These are phyloP conservation scores for Crocodylus rhombifer DNA, from an alignment of 2,797 vertebrate species.

Conservation along the genomic window DNA sequence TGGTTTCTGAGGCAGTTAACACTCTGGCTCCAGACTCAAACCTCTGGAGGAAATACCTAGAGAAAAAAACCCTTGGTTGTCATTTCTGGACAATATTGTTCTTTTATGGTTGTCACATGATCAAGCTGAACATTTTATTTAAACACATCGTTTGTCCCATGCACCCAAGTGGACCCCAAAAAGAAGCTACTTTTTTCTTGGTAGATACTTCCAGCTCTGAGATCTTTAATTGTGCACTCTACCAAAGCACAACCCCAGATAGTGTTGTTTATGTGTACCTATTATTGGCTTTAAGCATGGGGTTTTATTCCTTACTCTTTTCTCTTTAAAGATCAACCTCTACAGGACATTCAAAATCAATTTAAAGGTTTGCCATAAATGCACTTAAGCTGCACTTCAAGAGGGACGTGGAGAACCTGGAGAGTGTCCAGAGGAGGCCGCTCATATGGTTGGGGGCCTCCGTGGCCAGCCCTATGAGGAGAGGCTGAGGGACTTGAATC, in stretches of 20 bases:
- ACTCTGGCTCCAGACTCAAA: slow-evolving; percentile 89
- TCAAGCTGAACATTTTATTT: neutral
- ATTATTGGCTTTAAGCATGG: neutral
- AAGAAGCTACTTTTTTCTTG: neutral
- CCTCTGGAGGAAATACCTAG: slow-evolving; percentile 94
- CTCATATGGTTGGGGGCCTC: too few relatives aligned
- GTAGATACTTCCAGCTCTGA: neutral
- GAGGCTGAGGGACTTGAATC: too few relatives aligned
- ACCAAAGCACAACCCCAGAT: neutral
- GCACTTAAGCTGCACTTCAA: neutral
- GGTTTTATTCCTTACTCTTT: neutral
- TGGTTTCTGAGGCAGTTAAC: slow-evolving; percentile 90
- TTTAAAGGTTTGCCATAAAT: neutral
- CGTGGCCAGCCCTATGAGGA: too few relatives aligned
- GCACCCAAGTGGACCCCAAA: neutral
- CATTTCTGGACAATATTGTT: neutral
- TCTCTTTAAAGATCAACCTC: neutral
- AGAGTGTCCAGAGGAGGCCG: neutral
- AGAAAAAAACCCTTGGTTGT: neutral
- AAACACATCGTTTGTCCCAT: neutral
- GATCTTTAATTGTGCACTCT: neutral
- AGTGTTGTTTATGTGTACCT: neutral
- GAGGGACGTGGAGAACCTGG: too few relatives aligned
- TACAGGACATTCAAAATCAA: neutral
- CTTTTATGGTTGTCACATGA: neutral